Evolutionary conservation across 2,797 vertebrate species (phyloP).

Genomic region (Sebastiscus albofasciatus): DNA sequence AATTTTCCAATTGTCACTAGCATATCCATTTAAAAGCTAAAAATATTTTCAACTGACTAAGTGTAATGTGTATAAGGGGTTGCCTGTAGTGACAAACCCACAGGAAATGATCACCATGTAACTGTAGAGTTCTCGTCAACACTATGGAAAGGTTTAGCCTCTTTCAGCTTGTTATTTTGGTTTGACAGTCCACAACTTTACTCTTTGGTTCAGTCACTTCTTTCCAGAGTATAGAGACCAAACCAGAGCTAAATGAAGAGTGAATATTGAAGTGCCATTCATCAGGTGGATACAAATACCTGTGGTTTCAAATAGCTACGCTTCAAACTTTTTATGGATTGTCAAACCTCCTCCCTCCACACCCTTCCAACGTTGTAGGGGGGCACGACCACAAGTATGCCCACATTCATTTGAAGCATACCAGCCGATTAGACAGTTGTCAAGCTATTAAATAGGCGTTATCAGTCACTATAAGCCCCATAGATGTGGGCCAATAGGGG

Average conservation of each 20-base stretch:
- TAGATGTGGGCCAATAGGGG: too few species aligned
- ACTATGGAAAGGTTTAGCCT: neutral
- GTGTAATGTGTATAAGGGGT: too few species aligned
- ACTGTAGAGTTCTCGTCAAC: neutral
- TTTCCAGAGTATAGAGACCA: neutral
- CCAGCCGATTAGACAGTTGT: too few species aligned
- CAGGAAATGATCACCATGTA: neutral
- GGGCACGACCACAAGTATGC: fast-evolving
- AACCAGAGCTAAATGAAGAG: neutral
- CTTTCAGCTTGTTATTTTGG: neutral
- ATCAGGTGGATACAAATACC: neutral
- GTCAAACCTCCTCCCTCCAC: neutral
- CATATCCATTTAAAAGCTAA: neutral
- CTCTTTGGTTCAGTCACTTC: neutral
- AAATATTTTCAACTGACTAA: neutral
- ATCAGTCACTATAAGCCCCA: too few species aligned
- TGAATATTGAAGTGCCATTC: neutral
- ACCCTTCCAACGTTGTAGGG: neutral
- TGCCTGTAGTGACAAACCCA: too few species aligned
- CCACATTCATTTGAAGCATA: too few species aligned
- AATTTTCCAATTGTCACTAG: neutral
- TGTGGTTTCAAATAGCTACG: too few species aligned
- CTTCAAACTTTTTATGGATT: neutral
- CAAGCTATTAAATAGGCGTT: too few species aligned
- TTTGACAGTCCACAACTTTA: neutral